Evolutionary conservation across 2,888 invertebrate species (phyloP).

Genomic region (Timandra comae): DNA sequence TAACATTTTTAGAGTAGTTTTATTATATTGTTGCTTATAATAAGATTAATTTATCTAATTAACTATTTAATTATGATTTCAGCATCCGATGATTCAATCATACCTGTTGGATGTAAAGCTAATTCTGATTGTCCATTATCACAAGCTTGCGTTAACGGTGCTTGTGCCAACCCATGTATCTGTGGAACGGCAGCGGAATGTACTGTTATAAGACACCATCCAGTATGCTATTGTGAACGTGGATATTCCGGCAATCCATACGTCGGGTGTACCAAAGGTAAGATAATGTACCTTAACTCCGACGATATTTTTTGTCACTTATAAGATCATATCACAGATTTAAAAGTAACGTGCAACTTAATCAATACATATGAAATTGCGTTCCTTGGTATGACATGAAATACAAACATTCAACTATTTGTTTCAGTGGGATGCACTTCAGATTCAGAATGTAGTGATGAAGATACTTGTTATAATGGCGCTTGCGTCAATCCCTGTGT

Average conservation of each 20-base stretch:
- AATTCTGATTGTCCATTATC: slow-evolving; percentile 88
- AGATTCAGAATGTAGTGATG: slow-evolving; percentile 87
- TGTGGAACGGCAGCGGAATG: slow-evolving; percentile 91
- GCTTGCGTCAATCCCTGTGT: slow-evolving; percentile 90
- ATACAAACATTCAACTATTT: slow-evolving; percentile 4
- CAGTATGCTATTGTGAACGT: slow-evolving; percentile 87
- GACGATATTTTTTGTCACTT: no score
- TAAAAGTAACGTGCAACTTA: no score
- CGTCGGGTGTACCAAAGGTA: slow-evolving; percentile 85
- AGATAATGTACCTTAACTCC: no score
- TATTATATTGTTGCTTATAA: no score
- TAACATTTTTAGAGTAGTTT: no score
- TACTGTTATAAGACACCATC: slow-evolving; percentile 87
- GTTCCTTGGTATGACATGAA: no score
- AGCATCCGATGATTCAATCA: slow-evolving; percentile 76
- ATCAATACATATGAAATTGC: no score
- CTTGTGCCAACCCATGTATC: slow-evolving; percentile 89
- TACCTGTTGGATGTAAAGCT: slow-evolving; percentile 82
- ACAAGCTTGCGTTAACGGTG: slow-evolving; percentile 88
- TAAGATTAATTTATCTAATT: no score
- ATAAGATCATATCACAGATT: no score
- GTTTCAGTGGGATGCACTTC: slow-evolving; percentile 86
- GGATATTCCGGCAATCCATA: slow-evolving; percentile 93
- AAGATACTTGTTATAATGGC: slow-evolving; percentile 88
- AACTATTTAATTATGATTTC: slow-evolving; percentile 24